phyloP scores from a whole-genome alignment of 2,797 vertebrate species.

The Orestias chungarensis region DNA sequence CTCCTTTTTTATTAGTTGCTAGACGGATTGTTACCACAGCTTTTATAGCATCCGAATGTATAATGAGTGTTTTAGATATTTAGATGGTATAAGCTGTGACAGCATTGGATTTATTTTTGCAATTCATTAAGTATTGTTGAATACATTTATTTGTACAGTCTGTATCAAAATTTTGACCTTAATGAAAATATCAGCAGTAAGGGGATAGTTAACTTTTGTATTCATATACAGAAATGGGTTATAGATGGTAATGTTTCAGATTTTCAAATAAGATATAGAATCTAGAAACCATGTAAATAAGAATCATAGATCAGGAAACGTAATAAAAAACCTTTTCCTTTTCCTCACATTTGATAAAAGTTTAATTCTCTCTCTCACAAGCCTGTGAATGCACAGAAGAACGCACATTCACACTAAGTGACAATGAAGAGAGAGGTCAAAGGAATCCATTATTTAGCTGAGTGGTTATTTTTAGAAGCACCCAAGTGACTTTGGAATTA shows the following conservation, averaged over 20 bases:
- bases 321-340: background rate
- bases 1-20: no score
- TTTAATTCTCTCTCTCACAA: background rate
- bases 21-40: no score
- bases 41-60: no score
- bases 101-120: no score
- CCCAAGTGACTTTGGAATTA: slow-evolving; percentile 74
- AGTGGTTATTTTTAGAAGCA: slow-evolving; percentile 73
- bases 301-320: background rate
- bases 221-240: background rate
- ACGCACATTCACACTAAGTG: slow-evolving; percentile 31
- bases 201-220: background rate
- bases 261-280: background rate
- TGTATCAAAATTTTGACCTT: background rate
- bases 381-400: background rate
- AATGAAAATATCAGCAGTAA: background rate
- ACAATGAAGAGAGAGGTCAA: slow-evolving; percentile 72
- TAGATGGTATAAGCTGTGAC: no score
- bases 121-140: no score
- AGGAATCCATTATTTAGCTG: slow-evolving; percentile 74
- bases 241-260: background rate
- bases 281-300: background rate
- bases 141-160: background rate
- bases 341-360: background rate
- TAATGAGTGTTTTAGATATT: no score